Evolutionary conservation across 2,888 invertebrate genomes (phyloP).

Genomic region (Panopea generosa): DNA sequence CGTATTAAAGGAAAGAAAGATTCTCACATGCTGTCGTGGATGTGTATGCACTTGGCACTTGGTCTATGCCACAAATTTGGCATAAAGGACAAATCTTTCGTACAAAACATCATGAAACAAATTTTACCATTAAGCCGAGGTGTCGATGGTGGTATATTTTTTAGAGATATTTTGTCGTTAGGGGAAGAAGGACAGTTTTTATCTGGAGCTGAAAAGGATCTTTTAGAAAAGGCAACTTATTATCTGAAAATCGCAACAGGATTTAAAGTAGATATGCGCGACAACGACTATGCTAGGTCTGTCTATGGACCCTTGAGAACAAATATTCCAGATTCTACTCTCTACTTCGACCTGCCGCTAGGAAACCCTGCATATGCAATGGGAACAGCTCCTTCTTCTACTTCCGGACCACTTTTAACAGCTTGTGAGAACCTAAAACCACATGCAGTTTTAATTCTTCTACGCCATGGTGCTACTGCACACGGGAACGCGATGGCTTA

Average conservation of each 20-base stretch:
- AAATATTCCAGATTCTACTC: conserved; percentile 14
- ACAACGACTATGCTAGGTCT: conserved; percentile 30
- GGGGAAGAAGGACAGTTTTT: conserved; percentile 45
- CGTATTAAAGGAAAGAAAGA: conserved; percentile 27
- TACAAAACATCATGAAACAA: conserved; percentile 41
- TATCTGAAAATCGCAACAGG: conserved; percentile 39
- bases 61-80: conserved; percentile 59
- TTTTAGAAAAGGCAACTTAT: conserved; percentile 49
- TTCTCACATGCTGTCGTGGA: conserved; percentile 56
- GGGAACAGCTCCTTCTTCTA: conserved; percentile 31
- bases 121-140: conserved; percentile 56
- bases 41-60: conserved; percentile 57
- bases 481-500: conserved; percentile 49
- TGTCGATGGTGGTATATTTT: conserved; percentile 59
- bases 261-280: conserved; percentile 38
- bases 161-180: conserved; percentile 57
- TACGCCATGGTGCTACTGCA: conserved; percentile 54
- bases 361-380: conserved; percentile 59
- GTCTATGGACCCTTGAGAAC: conserved; percentile 42
- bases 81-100: conserved; percentile 22
- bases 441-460: conserved; percentile 34
- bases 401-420: conserved; percentile 34
- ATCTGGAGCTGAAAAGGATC: conserved; percentile 21
- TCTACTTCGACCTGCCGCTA: conserved; percentile 56
- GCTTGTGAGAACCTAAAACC: conserved; percentile 59